Evolutionary conservation across 2,888 invertebrate species (phyloP), one percentile per base, ranked within the genome.

Genomic region (Cancer borealis): DNA sequence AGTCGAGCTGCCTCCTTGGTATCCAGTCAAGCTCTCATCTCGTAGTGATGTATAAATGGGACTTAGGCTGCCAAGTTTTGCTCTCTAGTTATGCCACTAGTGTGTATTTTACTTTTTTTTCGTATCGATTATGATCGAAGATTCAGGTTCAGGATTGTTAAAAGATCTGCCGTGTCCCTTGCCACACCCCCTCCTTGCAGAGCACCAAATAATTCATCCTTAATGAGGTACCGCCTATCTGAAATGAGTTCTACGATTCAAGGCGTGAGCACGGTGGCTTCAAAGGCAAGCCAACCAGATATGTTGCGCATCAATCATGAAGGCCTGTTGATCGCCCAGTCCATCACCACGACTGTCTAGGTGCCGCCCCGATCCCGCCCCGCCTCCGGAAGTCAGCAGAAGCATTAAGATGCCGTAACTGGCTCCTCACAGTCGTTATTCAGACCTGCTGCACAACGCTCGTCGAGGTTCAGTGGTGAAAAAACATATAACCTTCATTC

Each of bases 161-260:
- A 30, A 54, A 90, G 47, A 17, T 84, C 45, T 79, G 49, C 91
- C 84, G 8, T 39, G 26, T 54, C 49, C 30, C 88, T 60, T 17
- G n/a, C 92, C 45, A 39, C 88, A 21, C 60, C 39, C 21, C 47
- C 49, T 88, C 88, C 49, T 91, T 88, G 66, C 47, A 54, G 60
- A 88, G n/a, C 92, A 87, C 87, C 91, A 46, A 66, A 92, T 91
- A 92, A 84, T 91, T 94, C 94, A 90, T 49, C 49, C 95, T 91
- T 94, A 93, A 93, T 95, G 93, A 95, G 95, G 89, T 95, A 87
- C 91, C 91, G 91, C 91, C 95, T 95, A 95, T 95, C 95, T 95
- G 84, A 95, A 94, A 94, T 95, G 93, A 95, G 95, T 91, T 93
- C 92, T 88, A 90, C 89, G 93, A 92, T 94, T 88, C 88, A 84